phyloP scores from a whole-genome alignment of 2,888 invertebrate species.

The Agrochola litura region DNA sequence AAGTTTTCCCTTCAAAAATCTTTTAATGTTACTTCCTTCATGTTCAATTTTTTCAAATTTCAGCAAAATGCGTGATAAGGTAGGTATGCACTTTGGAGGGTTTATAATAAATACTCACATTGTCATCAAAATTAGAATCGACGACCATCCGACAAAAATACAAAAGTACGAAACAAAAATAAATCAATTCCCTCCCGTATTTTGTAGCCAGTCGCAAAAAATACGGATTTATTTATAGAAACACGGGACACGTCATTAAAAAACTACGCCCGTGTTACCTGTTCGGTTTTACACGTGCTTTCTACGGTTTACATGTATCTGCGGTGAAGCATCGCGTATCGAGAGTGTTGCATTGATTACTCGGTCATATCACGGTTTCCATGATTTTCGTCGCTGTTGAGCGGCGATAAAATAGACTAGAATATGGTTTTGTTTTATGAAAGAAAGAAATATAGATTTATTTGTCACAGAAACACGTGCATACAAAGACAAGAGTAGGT shows the following conservation, averaged over 20 bases:
- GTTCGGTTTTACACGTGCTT: conserved; percentile 20
- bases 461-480: no score
- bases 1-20: no score
- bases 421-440: neutral
- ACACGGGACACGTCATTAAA: conserved; percentile 41
- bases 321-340: conserved; percentile 29
- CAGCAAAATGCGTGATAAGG: no score
- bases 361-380: conserved; percentile 7
- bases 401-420: no score
- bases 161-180: neutral
- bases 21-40: no score
- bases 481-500: no score
- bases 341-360: conserved; percentile 28
- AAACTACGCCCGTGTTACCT: conserved; percentile 6
- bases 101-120: no score
- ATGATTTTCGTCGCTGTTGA: neutral
- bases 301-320: conserved; percentile 1
- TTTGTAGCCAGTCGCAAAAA: conserved; percentile 9
- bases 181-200: conserved; percentile 12
- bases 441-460: no score
- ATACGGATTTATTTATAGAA: conserved; percentile 15
- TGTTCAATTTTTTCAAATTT: no score
- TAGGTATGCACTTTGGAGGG: no score
- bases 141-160: neutral
- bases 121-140: no score